Percentiles rank a stretch among this genome's conserved stretches.
Evolutionary conservation across 2,888 invertebrate genomes (phyloP).

Genomic region (Heliconius erato): DNA sequence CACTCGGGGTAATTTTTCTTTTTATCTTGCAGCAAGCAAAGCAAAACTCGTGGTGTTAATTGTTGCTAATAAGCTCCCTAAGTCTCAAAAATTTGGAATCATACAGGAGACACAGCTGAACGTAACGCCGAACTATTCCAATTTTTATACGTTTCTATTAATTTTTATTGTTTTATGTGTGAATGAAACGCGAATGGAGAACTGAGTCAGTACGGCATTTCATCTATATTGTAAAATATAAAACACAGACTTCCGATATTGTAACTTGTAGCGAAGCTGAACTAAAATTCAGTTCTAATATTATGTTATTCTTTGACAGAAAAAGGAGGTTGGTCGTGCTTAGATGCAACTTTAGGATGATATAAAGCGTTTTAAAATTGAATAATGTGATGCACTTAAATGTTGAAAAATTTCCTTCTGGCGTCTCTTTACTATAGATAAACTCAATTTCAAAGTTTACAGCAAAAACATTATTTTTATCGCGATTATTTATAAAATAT

Average conservation of each 20-base stretch:
- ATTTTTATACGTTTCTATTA: too few species aligned
- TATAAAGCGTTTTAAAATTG: constrained; percentile 48
- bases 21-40: too few species aligned
- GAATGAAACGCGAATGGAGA: too few species aligned
- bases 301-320: constrained; percentile 40
- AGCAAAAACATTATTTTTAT: constrained; percentile 10
- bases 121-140: too few species aligned
- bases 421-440: constrained; percentile 27
- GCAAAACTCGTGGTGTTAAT: too few species aligned
- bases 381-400: constrained; percentile 47
- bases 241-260: neutral
- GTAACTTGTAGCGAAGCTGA: neutral
- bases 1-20: too few species aligned
- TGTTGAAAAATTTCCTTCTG: constrained; percentile 33
- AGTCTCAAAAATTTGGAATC: too few species aligned
- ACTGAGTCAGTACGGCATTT: too few species aligned
- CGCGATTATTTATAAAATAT: neutral
- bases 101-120: too few species aligned
- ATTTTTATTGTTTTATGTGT: too few species aligned
- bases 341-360: constrained; percentile 35
- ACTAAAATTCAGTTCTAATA: neutral
- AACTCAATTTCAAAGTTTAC: constrained; percentile 29
- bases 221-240: too few species aligned
- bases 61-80: too few species aligned
- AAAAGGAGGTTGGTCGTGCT: constrained; percentile 36